Evolutionary conservation across 2,888 invertebrate genomes (phyloP).

Genomic region (Drosophila nr. fundita): DNA sequence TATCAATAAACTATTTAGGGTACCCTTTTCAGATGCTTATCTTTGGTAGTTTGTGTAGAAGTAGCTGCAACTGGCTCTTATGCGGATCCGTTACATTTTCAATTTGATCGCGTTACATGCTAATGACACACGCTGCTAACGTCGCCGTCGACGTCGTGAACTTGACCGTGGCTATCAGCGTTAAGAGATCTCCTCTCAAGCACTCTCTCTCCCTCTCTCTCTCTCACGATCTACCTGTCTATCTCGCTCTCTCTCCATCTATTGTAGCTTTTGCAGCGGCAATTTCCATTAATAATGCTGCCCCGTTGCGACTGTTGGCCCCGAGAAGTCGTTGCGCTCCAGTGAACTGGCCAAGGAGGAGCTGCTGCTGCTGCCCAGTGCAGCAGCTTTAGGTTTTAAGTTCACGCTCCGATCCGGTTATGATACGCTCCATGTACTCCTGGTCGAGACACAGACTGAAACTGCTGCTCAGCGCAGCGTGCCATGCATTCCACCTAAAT

Average conservation of each 20-base stretch:
- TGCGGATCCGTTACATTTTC: slow-evolving; percentile 82
- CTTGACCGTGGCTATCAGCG: slow-evolving; percentile 84
- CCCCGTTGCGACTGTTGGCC: slow-evolving; percentile 37
- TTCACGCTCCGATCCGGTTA: slow-evolving; percentile 80
- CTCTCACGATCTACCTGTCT: neutral
- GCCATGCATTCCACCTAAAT: slow-evolving; percentile 75
- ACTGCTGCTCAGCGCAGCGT: slow-evolving; percentile 73
- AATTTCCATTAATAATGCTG: slow-evolving; percentile 73
- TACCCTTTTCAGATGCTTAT: slow-evolving; percentile 66
- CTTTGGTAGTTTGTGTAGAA: slow-evolving; percentile 17
- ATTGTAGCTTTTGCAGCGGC: slow-evolving; percentile 47
- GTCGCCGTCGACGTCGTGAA: slow-evolving; percentile 74
- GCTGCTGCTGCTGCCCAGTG: slow-evolving; percentile 41
- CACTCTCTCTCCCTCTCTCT: neutral
- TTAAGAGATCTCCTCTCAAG: slow-evolving; percentile 57
- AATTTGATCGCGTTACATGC: slow-evolving; percentile 77
- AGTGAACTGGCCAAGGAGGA: slow-evolving; percentile 45
- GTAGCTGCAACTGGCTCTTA: slow-evolving; percentile 48
- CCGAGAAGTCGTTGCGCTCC: slow-evolving; percentile 57
- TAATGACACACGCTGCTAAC: slow-evolving; percentile 60
- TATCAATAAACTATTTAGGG: slow-evolving; percentile 77
- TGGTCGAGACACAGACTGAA: slow-evolving; percentile 20
- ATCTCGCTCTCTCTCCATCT: neutral
- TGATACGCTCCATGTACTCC: slow-evolving; percentile 70
- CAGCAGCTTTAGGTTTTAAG: slow-evolving; percentile 70